Conservation (phyloP, 2,888 invertebrate genomes). For the Thera britannica region DNA sequence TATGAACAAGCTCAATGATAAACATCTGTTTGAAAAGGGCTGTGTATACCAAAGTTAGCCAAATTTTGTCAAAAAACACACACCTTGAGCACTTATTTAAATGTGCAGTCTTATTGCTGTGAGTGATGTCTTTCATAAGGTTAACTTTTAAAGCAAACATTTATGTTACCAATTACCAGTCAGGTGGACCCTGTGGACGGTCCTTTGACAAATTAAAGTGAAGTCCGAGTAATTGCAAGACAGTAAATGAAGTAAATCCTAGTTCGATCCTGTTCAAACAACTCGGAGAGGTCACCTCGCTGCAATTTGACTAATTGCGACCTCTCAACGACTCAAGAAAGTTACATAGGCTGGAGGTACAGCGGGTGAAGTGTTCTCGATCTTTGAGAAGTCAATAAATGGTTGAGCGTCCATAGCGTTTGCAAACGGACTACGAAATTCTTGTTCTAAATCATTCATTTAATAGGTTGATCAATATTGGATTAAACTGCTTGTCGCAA, state of each 20-base stretch:
- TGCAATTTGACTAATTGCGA: constrained; percentile 43
- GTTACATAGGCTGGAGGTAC: constrained; percentile 28
- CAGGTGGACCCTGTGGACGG: constrained; percentile 20
- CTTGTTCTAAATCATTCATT: too few species aligned
- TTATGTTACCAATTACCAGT: neutral
- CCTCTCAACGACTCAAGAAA: constrained; percentile 34
- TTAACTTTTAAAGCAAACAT: neutral
- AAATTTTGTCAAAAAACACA: too few species aligned
- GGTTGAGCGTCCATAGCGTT: too few species aligned
- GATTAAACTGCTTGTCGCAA: too few species aligned
- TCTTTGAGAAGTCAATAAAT: too few species aligned
- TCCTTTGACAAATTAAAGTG: constrained; percentile 15
- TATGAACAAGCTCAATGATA: too few species aligned
- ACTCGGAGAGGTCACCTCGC: constrained; percentile 26
- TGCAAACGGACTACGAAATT: too few species aligned
- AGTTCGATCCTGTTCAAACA: constrained; percentile 37
- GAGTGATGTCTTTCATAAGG: neutral
- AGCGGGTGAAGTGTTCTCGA: neutral
- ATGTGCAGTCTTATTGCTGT: neutral
- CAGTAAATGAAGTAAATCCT: constrained; percentile 28
- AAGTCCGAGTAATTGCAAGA: constrained; percentile 22
- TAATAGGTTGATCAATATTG: too few species aligned
- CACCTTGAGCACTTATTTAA: neutral
- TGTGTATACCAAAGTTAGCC: too few species aligned
- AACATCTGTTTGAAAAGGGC: too few species aligned